phyloP scores from a whole-genome alignment of 2,888 invertebrate genomes.

The Athripsodes cinereus region DNA sequence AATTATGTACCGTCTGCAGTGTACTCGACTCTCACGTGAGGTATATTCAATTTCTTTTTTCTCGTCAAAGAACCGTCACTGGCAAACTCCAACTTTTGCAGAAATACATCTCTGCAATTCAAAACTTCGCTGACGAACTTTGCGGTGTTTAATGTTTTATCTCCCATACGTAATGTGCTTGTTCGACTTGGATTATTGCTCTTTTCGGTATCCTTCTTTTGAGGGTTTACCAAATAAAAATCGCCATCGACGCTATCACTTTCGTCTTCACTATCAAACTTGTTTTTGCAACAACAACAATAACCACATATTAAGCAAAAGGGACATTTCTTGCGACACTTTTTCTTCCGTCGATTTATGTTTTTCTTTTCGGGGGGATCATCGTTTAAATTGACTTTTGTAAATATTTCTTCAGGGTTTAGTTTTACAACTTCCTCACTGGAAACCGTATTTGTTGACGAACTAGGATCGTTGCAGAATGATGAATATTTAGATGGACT shows the following conservation, averaged over 20 bases:
- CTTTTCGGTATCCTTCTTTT: neutral
- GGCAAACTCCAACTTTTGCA: slow-evolving; percentile 44
- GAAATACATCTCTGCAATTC: slow-evolving; percentile 42
- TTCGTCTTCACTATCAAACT: slow-evolving; percentile 2
- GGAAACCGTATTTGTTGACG: slow-evolving; percentile 19
- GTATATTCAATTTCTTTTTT: slow-evolving; percentile 34
- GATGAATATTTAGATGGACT: slow-evolving; percentile 23
- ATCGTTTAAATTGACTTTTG: slow-evolving; percentile 11
- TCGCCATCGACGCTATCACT: slow-evolving; percentile 17
- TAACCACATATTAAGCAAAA: slow-evolving; percentile 8
- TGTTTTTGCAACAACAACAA: slow-evolving; percentile 14
- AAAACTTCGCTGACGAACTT: slow-evolving; percentile 45
- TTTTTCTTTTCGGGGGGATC: slow-evolving; percentile 11
- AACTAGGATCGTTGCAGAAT: slow-evolving; percentile 22
- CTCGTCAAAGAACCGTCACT: slow-evolving; percentile 47
- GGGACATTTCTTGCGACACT: neutral
- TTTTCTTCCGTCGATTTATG: slow-evolving; percentile 6
- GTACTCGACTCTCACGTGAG: slow-evolving; percentile 18
- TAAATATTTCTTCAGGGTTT: slow-evolving; percentile 15
- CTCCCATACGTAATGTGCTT: slow-evolving; percentile 29
- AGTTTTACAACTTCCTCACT: slow-evolving; percentile 18
- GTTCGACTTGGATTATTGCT: slow-evolving; percentile 9
- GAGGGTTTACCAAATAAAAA: slow-evolving; percentile 22
- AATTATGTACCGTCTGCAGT: slow-evolving; percentile 20
- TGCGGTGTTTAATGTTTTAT: slow-evolving; percentile 31